Conservation (phyloP, 2,113 vertebrate genomes). For the Falco punctatus region DNA sequence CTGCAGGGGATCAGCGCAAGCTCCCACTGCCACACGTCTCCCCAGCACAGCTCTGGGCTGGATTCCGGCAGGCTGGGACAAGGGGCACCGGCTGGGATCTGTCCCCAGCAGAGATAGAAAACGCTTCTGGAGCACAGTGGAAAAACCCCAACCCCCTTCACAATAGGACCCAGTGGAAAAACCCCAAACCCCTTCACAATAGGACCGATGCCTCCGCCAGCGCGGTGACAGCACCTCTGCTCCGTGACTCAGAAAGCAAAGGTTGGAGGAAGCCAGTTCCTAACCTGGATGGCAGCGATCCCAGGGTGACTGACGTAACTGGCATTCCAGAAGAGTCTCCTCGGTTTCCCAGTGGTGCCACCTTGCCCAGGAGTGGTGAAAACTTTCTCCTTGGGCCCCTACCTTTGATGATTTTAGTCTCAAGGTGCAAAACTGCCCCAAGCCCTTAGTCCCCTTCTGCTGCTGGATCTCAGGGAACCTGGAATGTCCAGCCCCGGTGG, state of each 20-base stretch:
- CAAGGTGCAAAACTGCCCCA: neutral
- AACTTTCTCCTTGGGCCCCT: neutral
- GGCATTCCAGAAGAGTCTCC: slow-evolving; percentile 71
- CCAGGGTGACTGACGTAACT: slow-evolving; percentile 76
- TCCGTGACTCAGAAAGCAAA: slow-evolving; percentile 63
- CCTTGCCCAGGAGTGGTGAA: neutral
- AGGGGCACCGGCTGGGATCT: neutral
- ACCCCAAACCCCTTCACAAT: neutral
- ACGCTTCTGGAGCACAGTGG: neutral
- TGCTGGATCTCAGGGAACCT: neutral
- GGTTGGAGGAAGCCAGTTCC: slow-evolving; percentile 49
- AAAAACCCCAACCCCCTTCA: slow-evolving; percentile 4
- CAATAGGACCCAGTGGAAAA: neutral
- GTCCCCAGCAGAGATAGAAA: neutral
- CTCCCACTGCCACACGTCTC: neutral
- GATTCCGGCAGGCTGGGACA: accelerated
- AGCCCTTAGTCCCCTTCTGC: too few species aligned
- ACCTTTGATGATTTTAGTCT: neutral
- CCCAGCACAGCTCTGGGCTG: neutral
- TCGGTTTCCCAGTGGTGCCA: neutral
- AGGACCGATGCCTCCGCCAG: neutral
- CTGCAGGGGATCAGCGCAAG: neutral
- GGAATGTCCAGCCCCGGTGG: accelerated
- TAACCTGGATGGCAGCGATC: slow-evolving; percentile 73
- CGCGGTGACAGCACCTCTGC: slow-evolving; percentile 14